Evolutionary conservation across 2,888 invertebrate genomes (phyloP), one percentile per base, ranked within the genome.

Genomic region (Protodeltote pygarga): DNA sequence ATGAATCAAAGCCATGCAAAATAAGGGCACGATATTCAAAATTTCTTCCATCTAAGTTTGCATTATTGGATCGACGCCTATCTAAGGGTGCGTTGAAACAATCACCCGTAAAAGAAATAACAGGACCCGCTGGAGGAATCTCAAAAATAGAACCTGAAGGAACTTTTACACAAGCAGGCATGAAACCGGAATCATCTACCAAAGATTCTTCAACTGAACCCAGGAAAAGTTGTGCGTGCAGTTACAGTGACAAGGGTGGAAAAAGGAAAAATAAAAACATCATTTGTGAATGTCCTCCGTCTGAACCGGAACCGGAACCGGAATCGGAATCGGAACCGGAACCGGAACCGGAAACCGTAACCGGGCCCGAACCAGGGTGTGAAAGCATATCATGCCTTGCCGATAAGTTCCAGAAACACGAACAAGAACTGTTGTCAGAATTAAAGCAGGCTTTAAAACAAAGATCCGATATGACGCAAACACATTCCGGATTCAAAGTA

Each of bases 401-500:
- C n/a, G n/a, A n/a, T n/a, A n/a, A n/a, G n/a, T n/a, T n/a, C n/a
- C n/a, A n/a, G n/a, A n/a, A 32, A 5, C 17, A 21, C 14, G 10
- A 21, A 13, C 25, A n/a, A 6, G 13, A 25, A n/a, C 9, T 13
- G 5, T 9, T 17, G 24, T 1, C 24, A 5, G 31, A 35, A 27
- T 25, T 24, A 4, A 48, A 17, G n/a, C 6, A 33, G 5, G 1
- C n/a, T 23, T 2, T 38, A 19, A 78, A 65, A 62, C 53, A 74
- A 17, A 72, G 69, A 46, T 85, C 84, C 0, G 72, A 79, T 13
- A 65, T 76, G 52, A 79, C 86, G 4, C 79, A 82, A 40, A 77
- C 74, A 8, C 75, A 65, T 1, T 85, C 85, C 3, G 85, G 85
- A n/a, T 86, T 86, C 40, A 78, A 65, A 64, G 32, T 85, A 5